Evolutionary conservation across 2,888 invertebrate species (phyloP).

Genomic region (Odontothrips loti): DNA sequence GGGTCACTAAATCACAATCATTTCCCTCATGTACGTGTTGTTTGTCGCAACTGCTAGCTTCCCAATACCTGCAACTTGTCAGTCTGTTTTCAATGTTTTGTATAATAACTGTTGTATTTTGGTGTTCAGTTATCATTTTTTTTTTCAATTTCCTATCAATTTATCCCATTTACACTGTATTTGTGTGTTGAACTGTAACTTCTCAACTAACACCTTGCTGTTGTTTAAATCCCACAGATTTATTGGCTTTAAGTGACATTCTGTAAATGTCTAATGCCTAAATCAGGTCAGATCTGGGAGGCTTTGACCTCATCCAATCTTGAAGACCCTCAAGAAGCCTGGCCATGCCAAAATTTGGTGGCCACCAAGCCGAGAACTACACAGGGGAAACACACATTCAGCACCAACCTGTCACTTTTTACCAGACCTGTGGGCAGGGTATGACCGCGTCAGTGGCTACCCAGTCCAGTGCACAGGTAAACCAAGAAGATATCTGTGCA

Average conservation of each 20-base stretch:
- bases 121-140: no score
- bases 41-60: no score
- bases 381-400: conserved; percentile 4
- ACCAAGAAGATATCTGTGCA: background rate
- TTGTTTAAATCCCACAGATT: background rate
- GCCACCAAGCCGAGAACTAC: background rate
- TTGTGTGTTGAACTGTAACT: background rate
- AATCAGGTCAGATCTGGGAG: background rate
- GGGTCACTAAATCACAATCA: no score
- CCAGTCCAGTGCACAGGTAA: conserved; percentile 8
- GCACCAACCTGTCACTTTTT: background rate
- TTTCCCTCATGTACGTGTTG: no score
- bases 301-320: background rate
- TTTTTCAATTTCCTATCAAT: no score
- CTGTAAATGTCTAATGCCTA: conserved; percentile 11
- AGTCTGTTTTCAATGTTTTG: no score
- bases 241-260: background rate
- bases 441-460: conserved; percentile 1
- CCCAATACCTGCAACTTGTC: no score
- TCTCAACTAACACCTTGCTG: background rate
- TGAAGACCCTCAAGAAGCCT: background rate
- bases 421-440: conserved; percentile 13
- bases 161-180: no score
- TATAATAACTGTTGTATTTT: no score
- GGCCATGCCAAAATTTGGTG: conserved; percentile 19